Evolutionary conservation across 2,113 vertebrate species (phyloP).

Genomic region (Phoenicopterus ruber): DNA sequence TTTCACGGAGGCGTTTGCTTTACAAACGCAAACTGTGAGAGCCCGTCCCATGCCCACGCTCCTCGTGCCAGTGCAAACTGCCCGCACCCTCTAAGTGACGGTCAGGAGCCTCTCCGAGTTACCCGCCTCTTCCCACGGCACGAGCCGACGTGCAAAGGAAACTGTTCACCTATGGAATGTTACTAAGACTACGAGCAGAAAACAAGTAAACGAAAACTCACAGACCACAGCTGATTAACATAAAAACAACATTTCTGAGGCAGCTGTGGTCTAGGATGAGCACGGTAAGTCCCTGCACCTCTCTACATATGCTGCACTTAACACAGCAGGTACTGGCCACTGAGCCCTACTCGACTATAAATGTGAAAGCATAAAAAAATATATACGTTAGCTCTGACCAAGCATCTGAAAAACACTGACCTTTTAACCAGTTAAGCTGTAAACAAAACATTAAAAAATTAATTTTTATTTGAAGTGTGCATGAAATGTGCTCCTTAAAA

Average conservation of each 20-base stretch:
- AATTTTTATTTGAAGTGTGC: not conserved
- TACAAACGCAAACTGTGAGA: not conserved
- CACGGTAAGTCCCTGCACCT: not conserved
- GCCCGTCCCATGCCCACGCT: not conserved
- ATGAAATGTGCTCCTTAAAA: not conserved
- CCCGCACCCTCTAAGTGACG: accelerated
- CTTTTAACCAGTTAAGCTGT: not conserved
- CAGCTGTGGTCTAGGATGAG: not conserved
- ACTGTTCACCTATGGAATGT: accelerated
- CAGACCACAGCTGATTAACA: not conserved
- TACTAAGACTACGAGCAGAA: not conserved
- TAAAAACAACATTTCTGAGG: not conserved
- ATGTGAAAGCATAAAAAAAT: not conserved
- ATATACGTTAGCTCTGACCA: not conserved
- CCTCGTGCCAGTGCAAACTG: not conserved
- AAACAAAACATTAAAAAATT: not conserved
- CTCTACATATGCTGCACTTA: not conserved
- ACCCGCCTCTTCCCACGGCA: accelerated
- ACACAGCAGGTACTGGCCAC: not conserved
- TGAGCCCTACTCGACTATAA: not conserved
- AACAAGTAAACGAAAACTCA: not conserved
- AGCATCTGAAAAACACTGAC: not conserved
- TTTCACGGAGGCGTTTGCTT: not conserved
- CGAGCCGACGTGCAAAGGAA: accelerated
- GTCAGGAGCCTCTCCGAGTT: accelerated